Evolutionary conservation across 2,797 vertebrate species (phyloP), one percentile per base, ranked within the genome.

Genomic region (Lacerta viridis): DNA sequence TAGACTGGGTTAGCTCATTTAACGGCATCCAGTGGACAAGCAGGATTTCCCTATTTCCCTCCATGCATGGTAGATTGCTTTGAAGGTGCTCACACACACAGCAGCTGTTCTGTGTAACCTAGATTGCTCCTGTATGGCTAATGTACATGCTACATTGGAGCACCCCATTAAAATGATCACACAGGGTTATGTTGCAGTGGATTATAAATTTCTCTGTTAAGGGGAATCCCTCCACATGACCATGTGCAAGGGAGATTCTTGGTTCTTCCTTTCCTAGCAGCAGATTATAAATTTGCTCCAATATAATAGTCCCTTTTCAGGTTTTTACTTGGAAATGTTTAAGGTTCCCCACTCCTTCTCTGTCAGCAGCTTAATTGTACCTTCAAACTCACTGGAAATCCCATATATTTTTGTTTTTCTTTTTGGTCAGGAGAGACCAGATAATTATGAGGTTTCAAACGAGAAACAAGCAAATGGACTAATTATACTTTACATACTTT

Each of bases 381-480:
- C 88, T 87, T 76, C 85, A 92, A 94, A 1, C n/a, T 87, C 74
- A 68, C 78, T 86, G 82, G 61, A 90, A 85, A 64, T 1, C 72
- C 0, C 79, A 25, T 46, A 2, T 0, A 76, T 76, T 79, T 78
- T 84, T 13, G 13, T 18, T 11, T 91, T 88, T 80, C 61, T 72
- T 83, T 82, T 87, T 50, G n/a, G 84, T 84, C 71, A 33, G 80
- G 33, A 87, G 41, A 90, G 5, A 87, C 43, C 17, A 88, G 8
- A 80, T 86, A 91, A 89, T 80, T 59, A 86, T 7, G 66, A 39
- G 82, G 11, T 80, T 88, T 90, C 71, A 72, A 43, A 84, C n/a
- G 27, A 76, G 88, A 84, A 92, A 89, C 20, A 89, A 87, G 68
- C 61, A 86, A 86, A 27, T 75, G 39, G 72, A 89, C 84, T 78